These are phyloP conservation scores for Andrena dorsata DNA, from an alignment of 2,888 invertebrate genomes.

Conservation along the genomic window DNA sequence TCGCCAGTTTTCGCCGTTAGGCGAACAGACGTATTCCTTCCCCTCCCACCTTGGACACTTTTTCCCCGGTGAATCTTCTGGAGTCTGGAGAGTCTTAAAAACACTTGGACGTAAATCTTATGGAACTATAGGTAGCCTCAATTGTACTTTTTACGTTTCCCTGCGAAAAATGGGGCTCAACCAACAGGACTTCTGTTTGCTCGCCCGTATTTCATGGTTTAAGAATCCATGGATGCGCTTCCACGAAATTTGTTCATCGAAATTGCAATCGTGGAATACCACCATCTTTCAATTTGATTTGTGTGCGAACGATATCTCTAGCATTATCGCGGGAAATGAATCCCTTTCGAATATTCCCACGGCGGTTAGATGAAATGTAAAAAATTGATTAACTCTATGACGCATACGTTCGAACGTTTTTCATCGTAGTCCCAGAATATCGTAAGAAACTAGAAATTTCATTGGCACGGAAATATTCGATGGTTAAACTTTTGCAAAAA, in stretches of 20 bases:
- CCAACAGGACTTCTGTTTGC: not conserved
- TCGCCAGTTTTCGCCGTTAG: not conserved
- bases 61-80: not conserved
- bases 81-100: constrained; percentile 12
- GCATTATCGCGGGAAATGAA: not conserved
- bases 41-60: not conserved
- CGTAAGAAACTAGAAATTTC: not conserved
- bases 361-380: not conserved
- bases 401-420: not conserved
- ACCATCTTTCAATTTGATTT: constrained; percentile 2
- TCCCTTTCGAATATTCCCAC: not conserved
- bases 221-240: not conserved
- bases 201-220: constrained; percentile 7
- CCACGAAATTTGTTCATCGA: not conserved
- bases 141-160: constrained; percentile 1
- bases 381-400: not conserved
- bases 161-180: not conserved
- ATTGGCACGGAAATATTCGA: not conserved
- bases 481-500: not conserved
- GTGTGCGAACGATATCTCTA: not conserved
- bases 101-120: constrained; percentile 31
- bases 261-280: not conserved
- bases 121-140: constrained; percentile 16
- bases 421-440: not conserved
- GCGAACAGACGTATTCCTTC: not conserved